A percentile compares a stretch with the other conserved stretches of the same genome.
Evolutionary conservation across 2,888 invertebrate species (phyloP).

Genomic region (Chaitophorus viminalis): DNA sequence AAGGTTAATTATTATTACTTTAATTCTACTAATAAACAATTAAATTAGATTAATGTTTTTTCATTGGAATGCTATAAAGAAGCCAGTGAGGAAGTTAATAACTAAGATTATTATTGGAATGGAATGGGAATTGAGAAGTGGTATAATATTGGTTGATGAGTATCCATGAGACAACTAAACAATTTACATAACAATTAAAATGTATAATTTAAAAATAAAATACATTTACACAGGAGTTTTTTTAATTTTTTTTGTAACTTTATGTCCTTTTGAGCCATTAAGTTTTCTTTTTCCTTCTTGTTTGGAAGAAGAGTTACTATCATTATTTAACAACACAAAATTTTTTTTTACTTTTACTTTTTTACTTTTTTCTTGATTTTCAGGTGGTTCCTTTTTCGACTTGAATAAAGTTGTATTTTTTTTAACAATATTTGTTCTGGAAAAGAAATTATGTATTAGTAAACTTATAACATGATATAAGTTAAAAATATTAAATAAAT

Average conservation of each 20-base stretch:
- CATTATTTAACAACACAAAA: constrained; percentile 15
- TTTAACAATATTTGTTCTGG: constrained; percentile 10
- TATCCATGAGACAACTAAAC: no score
- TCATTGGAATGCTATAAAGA: no score
- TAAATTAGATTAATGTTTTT: no score
- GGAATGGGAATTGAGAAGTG: no score
- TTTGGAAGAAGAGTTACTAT: background rate
- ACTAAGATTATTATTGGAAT: no score
- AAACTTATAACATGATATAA: background rate
- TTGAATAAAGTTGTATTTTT: background rate
- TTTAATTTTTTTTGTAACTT: constrained; percentile 42
- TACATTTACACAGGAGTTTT: constrained; percentile 4
- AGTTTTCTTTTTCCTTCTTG: constrained; percentile 23
- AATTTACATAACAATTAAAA: background rate
- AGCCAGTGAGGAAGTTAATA: no score
- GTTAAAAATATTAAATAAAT: background rate
- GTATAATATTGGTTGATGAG: no score
- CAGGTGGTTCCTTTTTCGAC: constrained; percentile 7
- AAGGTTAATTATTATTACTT: no score
- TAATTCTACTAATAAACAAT: no score
- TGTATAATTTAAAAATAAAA: background rate
- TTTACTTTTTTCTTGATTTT: constrained; percentile 17
- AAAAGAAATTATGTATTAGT: background rate
- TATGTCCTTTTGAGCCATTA: constrained; percentile 8
- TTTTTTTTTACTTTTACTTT: constrained; percentile 42